A percentile compares a stretch with the other conserved stretches of the same genome.
These are phyloP conservation scores for Eupsittula cactorum DNA, from an alignment of 2,113 vertebrate species.

Conservation along the genomic window DNA sequence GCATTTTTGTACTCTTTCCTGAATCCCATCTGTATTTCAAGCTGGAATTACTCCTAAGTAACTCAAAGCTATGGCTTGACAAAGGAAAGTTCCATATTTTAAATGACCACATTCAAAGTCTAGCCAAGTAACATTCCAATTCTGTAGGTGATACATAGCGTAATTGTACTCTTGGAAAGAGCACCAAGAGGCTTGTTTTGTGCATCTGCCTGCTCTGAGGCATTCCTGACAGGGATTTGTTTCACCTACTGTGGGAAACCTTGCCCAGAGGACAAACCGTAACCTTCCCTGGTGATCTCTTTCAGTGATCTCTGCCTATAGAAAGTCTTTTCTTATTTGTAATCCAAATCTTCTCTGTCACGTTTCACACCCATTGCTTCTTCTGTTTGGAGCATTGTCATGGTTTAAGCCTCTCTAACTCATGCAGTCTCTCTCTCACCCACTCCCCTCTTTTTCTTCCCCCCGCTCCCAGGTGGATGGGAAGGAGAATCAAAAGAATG, in stretches of 20 bases:
- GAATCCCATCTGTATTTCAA: background rate
- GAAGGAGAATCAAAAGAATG: too few species aligned
- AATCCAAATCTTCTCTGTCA: background rate
- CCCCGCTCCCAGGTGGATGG: too few species aligned
- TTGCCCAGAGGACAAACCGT: background rate
- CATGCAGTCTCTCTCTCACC: too few species aligned
- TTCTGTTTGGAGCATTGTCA: background rate
- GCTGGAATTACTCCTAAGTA: background rate
- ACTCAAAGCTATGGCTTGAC: background rate
- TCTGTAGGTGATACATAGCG: background rate
- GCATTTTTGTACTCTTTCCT: background rate
- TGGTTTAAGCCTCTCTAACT: too few species aligned
- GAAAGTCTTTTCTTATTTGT: background rate
- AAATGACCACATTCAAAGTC: background rate
- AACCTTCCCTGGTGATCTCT: background rate
- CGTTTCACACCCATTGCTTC: background rate
- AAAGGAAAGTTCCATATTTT: background rate
- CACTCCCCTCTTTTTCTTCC: too few species aligned
- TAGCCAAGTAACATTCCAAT: background rate
- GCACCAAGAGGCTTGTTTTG: background rate
- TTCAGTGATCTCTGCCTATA: background rate
- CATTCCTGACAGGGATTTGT: background rate
- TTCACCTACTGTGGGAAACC: background rate
- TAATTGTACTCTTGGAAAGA: background rate
- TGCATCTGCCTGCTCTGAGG: background rate